Evolutionary conservation across 1,140 invertebrate genomes (phyloP), one percentile per base, ranked within the genome.

Genomic region (Drosophila bocki): DNA sequence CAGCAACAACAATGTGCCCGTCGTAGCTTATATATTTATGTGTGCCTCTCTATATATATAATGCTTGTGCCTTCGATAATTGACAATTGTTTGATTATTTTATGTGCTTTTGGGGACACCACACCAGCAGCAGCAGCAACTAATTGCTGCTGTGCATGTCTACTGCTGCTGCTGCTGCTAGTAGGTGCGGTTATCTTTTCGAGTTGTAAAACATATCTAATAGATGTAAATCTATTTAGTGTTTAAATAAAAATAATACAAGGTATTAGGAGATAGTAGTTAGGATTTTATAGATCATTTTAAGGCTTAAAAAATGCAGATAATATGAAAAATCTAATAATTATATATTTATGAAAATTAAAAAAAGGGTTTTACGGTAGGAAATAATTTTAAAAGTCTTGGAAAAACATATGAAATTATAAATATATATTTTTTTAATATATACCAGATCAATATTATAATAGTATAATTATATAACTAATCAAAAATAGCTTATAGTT

Each of bases 51-150:
- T 45, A 39, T 53, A 53, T 63, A n/a, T 50, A 65, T 54, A 83
- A 75, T 67, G 56, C 61, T 54, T 80, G 54, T 80, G 83, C 67
- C 68, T 87, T 58, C 71, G 83, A 87, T 87, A 87, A 87, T 87
- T 87, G 83, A 80, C 83, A 87, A 87, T 87, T 87, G 83, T 87
- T 82, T 80, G 82, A 86, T 86, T 82, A 82, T 83, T 75, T 86
- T 79, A 69, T 84, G 56, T 68, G 75, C 56, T 75, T 80, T 74
- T 78, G 75, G 48, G 62, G 51, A 53, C 51, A 37, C 60, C 53
- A 75, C 58, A 56, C n/a, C 58, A 57, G 26, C 64, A 64, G 63
- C 61, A 51, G 29, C 51, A 54, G 53, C 64, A 68, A 61, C 59
- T 82, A 85, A 65, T 84, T 80, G 78, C 69, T 77, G 50, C 56